phyloP scores from a whole-genome alignment of 37 sponge, comb jelly and placozoan genomes.

The Halichondria panicea region DNA sequence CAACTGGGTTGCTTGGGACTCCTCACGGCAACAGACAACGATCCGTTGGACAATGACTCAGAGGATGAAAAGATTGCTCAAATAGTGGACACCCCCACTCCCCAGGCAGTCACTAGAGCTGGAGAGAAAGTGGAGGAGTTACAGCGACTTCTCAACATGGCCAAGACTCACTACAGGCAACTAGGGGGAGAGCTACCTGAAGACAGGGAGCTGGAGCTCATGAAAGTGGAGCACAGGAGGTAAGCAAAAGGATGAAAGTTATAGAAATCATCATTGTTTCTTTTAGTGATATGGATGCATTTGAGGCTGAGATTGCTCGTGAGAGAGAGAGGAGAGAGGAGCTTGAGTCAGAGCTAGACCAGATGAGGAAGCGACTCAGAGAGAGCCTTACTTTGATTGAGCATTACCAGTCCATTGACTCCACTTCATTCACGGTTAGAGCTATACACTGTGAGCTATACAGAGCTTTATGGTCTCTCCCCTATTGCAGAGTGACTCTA shows the following conservation, averaged over 20 bases:
- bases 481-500: neutral
- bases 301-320: conserved; percentile 29
- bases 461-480: neutral
- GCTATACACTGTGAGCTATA: neutral
- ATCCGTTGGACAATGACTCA: neutral
- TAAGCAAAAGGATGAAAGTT: neutral
- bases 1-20: conserved; percentile 51
- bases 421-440: neutral
- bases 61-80: neutral
- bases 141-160: conserved; percentile 1
- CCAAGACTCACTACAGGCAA: conserved; percentile 36
- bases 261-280: neutral
- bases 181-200: conserved; percentile 32
- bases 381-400: neutral
- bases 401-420: neutral
- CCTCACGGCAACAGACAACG: conserved; percentile 22
- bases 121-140: conserved; percentile 28
- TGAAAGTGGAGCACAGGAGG: conserved; percentile 32
- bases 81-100: neutral
- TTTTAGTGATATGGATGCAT: conserved; percentile 23
- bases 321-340: conserved; percentile 67
- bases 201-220: conserved; percentile 26
- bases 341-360: conserved; percentile 63
- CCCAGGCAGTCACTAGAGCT: conserved; percentile 13
- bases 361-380: conserved; percentile 44